These are phyloP conservation scores for Clarias magur DNA, from an alignment of 2,113 vertebrate genomes.

Conservation along the genomic window DNA sequence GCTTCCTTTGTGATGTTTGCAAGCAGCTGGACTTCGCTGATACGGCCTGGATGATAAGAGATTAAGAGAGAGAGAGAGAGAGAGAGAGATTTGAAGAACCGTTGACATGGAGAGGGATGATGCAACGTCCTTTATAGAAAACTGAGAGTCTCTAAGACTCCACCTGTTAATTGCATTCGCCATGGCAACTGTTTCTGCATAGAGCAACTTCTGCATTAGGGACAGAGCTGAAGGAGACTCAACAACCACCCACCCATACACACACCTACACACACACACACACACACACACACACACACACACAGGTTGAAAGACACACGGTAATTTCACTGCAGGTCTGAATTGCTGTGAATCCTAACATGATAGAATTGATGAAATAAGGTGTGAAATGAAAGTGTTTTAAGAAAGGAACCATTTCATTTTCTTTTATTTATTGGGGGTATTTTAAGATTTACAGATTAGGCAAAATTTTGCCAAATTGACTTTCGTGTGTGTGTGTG, in stretches of 20 bases:
- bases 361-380: not conserved
- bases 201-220: constrained; percentile 36
- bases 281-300: not conserved
- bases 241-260: constrained; percentile 14
- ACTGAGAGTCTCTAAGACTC: constrained; percentile 14
- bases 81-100: not conserved
- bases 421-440: not conserved
- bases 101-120: constrained; percentile 12
- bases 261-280: not conserved
- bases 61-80: not conserved
- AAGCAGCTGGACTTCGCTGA: constrained; percentile 14
- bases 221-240: constrained; percentile 27
- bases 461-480: no score
- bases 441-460: no score
- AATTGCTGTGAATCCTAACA: not conserved
- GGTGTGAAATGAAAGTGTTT: not conserved
- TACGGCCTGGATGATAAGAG: constrained; percentile 18
- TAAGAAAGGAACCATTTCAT: not conserved
- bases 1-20: not conserved
- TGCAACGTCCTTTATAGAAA: constrained; percentile 20
- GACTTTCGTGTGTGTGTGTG: no score
- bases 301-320: not conserved
- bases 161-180: constrained; percentile 51
- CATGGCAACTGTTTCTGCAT: constrained; percentile 39
- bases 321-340: not conserved